Evolutionary conservation across 2,797 vertebrate species (phyloP), one percentile per base, ranked within the genome.

Genomic region (Lacerta viridis): DNA sequence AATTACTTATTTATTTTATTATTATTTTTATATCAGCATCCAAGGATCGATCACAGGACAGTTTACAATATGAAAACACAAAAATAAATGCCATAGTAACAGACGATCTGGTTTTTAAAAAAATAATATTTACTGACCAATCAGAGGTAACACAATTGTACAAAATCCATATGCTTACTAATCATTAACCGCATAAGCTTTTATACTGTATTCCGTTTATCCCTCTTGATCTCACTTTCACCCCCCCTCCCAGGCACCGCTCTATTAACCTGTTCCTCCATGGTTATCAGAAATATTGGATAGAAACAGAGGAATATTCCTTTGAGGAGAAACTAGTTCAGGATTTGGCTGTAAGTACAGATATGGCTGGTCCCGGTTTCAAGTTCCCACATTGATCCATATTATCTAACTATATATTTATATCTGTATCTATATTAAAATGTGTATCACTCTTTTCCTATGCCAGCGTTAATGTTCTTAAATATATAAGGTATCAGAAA

Each of bases 201-300:
- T 97, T 97, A 93, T 95, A 96, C 94, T 87, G 92, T 95, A 93
- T 97, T 96, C 95, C 94, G 85, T 93, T 98, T 97, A 98, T 97
- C 97, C 97, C 93, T 96, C 95, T 97, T 98, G 97, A 98, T 98
- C 96, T 97, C 97, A 96, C 97, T 98, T 97, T 98, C 96, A 97
- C 98, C 96, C 96, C 94, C 95, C 97, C 95, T 94, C 96, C 88
- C 97, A 99, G 99, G 99, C 99, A 99, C 98, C 99, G 99, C 98
- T 99, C 98, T 98, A 99, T 99, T 99, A 99, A 99, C 98, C 99
- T 99, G 98, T 99, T 99, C 98, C 98, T 99, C 97, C 98, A 98
- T 98, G 99, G 98, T 97, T 99, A 99, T 99, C 99, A 98, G 98
- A 99, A 98, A 98, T 99, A 98, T 98, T 99, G 99, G 99, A 99